Conservation (phyloP, 2,113 vertebrate species). For the Microtus pennsylvanicus region DNA sequence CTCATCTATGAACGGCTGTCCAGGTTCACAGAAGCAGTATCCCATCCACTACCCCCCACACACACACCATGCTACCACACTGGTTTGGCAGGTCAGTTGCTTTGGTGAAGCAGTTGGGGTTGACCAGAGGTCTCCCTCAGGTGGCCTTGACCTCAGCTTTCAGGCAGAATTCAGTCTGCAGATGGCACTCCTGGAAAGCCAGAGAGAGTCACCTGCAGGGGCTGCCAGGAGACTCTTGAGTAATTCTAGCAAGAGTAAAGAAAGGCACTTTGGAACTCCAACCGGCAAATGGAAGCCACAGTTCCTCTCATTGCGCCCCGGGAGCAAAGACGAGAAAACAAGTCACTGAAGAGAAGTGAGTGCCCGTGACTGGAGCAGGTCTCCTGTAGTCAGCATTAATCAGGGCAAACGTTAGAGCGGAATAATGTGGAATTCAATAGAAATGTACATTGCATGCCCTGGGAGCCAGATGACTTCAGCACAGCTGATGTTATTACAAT, state of each 20-base stretch:
- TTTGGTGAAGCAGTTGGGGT: background rate
- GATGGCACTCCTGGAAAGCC: slow-evolving; percentile 3
- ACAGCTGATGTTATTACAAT: slow-evolving; percentile 78
- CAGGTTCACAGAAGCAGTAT: background rate
- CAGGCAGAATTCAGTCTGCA: background rate
- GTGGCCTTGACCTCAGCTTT: background rate
- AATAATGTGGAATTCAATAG: slow-evolving; percentile 65
- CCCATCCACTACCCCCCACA: background rate
- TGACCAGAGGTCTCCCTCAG: background rate
- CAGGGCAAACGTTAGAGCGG: background rate
- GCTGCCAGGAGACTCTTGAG: background rate
- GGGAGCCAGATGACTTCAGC: slow-evolving; percentile 75
- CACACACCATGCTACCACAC: background rate
- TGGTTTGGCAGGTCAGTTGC: background rate
- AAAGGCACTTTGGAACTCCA: background rate
- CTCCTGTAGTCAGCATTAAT: background rate
- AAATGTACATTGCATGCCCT: slow-evolving; percentile 53
- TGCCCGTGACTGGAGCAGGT: background rate
- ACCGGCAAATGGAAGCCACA: background rate
- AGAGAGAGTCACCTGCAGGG: background rate
- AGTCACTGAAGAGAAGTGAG: background rate
- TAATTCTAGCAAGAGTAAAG: background rate
- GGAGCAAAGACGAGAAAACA: background rate
- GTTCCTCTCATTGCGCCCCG: background rate
- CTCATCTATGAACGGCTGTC: background rate